Conservation (phyloP, 2,797 vertebrate species). For the Varecia variegata region DNA sequence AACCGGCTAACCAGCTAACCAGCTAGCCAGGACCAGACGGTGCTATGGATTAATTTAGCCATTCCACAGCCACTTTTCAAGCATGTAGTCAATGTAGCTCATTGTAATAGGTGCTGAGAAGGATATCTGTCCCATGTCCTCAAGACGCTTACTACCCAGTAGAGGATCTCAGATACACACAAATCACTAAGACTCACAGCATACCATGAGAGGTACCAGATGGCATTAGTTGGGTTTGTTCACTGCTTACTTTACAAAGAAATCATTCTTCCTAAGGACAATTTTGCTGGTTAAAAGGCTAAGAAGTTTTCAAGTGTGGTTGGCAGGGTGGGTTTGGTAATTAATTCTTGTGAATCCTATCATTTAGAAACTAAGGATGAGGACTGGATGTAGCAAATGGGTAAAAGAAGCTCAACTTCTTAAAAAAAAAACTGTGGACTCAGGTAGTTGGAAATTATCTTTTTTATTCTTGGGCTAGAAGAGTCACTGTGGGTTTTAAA, state of each 20-base stretch:
- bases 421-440: neutral
- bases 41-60: neutral
- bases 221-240: neutral
- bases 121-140: neutral
- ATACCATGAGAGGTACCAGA: neutral
- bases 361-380: constrained; percentile 52
- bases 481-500: neutral
- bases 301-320: neutral
- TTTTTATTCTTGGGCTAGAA: constrained; percentile 3
- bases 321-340: neutral
- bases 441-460: constrained; percentile 36
- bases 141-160: neutral
- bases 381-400: neutral
- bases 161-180: neutral
- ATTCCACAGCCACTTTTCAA: neutral
- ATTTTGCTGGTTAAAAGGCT: neutral
- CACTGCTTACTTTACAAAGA: constrained; percentile 33
- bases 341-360: constrained; percentile 35
- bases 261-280: neutral
- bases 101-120: neutral
- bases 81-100: neutral
- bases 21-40: neutral
- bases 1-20: neutral
- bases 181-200: neutral
- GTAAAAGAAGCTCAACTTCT: neutral